phyloP scores from a whole-genome alignment of 2,797 vertebrate genomes.

The Xiphophorus birchmanni region DNA sequence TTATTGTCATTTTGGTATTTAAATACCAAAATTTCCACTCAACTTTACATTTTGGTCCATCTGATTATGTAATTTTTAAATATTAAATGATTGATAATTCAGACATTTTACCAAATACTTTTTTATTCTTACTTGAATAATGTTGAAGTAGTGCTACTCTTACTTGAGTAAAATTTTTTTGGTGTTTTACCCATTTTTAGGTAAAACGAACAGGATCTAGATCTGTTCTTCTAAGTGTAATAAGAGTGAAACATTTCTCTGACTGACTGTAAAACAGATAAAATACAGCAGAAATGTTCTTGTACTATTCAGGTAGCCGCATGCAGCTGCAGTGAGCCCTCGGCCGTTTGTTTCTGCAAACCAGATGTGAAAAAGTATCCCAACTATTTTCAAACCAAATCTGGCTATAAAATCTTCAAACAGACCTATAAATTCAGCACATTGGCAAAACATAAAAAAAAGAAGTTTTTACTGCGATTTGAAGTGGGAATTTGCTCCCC shows the following conservation, averaged over 20 bases:
- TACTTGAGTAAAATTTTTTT: no score
- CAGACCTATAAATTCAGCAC: neutral
- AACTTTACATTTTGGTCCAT: no score
- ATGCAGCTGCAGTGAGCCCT: neutral
- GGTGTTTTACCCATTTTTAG: no score
- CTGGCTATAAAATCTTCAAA: neutral
- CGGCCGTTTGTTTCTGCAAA: neutral
- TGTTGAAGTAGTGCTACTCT: no score
- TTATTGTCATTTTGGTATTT: no score
- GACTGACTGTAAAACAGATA: neutral
- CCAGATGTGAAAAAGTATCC: neutral
- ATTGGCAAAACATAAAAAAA: neutral
- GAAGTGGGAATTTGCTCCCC: neutral
- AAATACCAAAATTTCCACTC: no score
- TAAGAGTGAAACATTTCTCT: neutral
- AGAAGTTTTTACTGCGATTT: neutral
- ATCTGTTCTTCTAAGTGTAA: neutral
- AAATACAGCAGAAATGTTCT: neutral
- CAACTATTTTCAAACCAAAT: neutral
- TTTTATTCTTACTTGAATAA: no score
- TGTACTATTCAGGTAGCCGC: neutral
- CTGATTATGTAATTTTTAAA: no score
- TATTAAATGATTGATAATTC: no score
- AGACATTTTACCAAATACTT: no score
- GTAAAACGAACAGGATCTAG: neutral